Conservation (phyloP, 2,113 vertebrate species). For the Cinclus mexicanus region DNA sequence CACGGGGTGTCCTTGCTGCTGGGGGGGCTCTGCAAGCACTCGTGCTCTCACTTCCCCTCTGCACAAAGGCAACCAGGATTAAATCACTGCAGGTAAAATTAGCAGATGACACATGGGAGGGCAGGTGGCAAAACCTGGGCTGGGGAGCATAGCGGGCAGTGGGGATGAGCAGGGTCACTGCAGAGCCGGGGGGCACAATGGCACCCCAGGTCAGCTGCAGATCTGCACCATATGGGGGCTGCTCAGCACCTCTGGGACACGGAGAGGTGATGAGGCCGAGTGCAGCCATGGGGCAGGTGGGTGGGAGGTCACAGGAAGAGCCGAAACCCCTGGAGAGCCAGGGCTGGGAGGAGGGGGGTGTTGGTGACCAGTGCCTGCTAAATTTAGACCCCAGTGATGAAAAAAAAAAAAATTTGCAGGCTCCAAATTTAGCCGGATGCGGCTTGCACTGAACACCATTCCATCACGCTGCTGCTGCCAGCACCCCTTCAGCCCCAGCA, state of each 20-base stretch:
- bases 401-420: background rate
- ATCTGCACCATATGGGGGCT: accelerated
- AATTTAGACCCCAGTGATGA: constrained; percentile 14
- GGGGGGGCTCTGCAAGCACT: background rate
- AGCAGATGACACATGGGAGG: background rate
- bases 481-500: background rate
- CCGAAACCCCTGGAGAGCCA: background rate
- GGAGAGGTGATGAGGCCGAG: accelerated
- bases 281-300: accelerated
- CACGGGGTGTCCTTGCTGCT: background rate
- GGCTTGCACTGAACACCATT: background rate
- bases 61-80: background rate
- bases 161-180: accelerated
- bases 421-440: constrained; percentile 36
- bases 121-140: background rate
- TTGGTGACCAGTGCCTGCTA: background rate
- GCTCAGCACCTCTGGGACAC: background rate
- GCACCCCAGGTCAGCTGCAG: accelerated
- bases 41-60: background rate
- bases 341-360: background rate
- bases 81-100: constrained; percentile 49
- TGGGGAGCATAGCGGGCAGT: accelerated
- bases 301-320: background rate
- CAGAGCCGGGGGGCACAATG: background rate
- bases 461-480: background rate